phyloP scores from a whole-genome alignment of 1,140 invertebrate species.

The Samia ricini region DNA sequence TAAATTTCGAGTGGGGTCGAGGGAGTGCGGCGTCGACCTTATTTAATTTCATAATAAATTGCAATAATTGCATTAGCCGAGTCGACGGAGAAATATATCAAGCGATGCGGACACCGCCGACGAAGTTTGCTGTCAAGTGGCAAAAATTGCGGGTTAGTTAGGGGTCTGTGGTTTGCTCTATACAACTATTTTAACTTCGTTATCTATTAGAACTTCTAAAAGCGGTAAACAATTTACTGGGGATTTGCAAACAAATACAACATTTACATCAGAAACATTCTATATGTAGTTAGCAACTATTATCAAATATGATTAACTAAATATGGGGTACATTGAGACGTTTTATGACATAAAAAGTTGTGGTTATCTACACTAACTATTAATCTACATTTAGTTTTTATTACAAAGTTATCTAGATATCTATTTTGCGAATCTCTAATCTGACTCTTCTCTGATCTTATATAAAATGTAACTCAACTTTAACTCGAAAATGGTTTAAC shows the following conservation, averaged over 20 bases:
- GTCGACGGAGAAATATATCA: conserved; percentile 59
- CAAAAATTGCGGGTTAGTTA: conserved; percentile 36
- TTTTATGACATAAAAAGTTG: too few species aligned
- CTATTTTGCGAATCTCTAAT: too few species aligned
- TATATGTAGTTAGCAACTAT: too few species aligned
- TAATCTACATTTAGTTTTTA: too few species aligned
- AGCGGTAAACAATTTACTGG: background rate
- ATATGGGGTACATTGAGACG: too few species aligned
- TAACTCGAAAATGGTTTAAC: too few species aligned
- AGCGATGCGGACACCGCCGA: conserved; percentile 39
- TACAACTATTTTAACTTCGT: conserved; percentile 1
- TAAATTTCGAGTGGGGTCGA: conserved; percentile 53
- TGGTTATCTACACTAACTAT: too few species aligned
- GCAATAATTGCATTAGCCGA: conserved; percentile 72
- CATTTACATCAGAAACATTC: too few species aligned
- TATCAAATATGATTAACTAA: too few species aligned
- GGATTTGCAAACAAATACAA: background rate
- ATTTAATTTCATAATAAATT: conserved; percentile 77
- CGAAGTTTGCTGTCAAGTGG: conserved; percentile 40
- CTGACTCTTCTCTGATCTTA: too few species aligned
- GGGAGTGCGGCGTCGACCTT: conserved; percentile 56
- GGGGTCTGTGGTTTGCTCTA: background rate
- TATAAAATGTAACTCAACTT: too few species aligned
- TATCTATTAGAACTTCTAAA: background rate
- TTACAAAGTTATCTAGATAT: too few species aligned